Evolutionary conservation across 2,888 invertebrate genomes (phyloP), one percentile per base, ranked within the genome.

Genomic region (Cerceris ruficornis): DNA sequence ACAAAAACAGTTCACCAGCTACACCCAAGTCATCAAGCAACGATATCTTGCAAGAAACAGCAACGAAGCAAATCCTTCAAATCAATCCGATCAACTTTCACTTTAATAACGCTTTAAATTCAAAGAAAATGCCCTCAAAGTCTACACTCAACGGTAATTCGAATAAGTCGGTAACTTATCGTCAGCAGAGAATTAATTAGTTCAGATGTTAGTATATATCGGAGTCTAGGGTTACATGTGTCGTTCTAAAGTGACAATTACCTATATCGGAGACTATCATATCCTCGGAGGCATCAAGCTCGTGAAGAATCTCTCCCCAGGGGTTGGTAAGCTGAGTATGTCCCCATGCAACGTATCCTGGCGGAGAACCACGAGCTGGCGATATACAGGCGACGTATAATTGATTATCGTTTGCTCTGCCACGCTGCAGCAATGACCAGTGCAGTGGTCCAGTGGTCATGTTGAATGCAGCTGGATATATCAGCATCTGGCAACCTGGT

Each of bases 401-500:
- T 93, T 98, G 98, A 91, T 97, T 96, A 93, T 99, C 98, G 46
- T 95, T 94, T 49, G 99, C 98, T 62, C 98, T 94, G 0, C 95
- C 94, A 59, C 97, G 94, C 75, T 95, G 96, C 15, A 99, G 93
- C 6, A 98, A 92, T 90, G 98, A 96, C 98, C 98, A 99, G 92
- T 99, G 98, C 69, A 95, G 93, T 0, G 98, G 98, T 0, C 99
- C 99, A 0, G 99, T 99, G 0, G 97, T 98, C 97, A 97, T 97
- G 93, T 98, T 99, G 93, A 99, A 99, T 0, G 98, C 98, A 41
- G 96, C 98, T 0, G 99, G 99, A 93, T 98, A 99, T 39, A 99
- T 93, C 42, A 99, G 93, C 86, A 98, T 92, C 69, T 97, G 95
- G 88, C 98, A 98, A 0, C 97, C 98, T 96, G 88, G 9, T 66